Percentiles rank a stretch among this genome's conserved stretches.
These are phyloP conservation scores for Xanthia togata DNA, from an alignment of 2,888 invertebrate species.

Conservation along the genomic window DNA sequence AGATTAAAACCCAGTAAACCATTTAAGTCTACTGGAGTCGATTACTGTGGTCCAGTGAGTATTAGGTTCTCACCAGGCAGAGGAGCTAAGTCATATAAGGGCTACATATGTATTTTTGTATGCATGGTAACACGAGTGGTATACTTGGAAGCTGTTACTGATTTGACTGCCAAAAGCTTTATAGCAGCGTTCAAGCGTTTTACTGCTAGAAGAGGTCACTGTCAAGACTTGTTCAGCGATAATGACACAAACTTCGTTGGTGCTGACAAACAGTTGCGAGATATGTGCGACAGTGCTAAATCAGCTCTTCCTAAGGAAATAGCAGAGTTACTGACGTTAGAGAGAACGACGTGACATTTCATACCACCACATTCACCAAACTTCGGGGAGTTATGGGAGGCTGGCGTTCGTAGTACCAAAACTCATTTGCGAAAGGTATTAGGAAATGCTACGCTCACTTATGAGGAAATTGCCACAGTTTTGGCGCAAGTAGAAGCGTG, in stretches of 20 bases:
- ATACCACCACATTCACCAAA: not conserved
- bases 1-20: too few relatives aligned
- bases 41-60: too few relatives aligned
- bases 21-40: too few relatives aligned
- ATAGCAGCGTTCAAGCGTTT: not conserved
- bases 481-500: not conserved
- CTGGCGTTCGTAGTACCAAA: not conserved
- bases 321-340: not conserved
- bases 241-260: not conserved
- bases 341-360: not conserved
- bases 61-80: too few relatives aligned
- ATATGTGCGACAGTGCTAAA: not conserved
- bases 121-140: not conserved
- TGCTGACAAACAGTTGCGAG: not conserved
- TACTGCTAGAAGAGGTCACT: not conserved
- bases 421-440: not conserved
- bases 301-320: not conserved
- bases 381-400: not conserved
- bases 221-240: not conserved
- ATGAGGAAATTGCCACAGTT: not conserved
- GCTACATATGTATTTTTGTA: not conserved
- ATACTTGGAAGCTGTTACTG: not conserved
- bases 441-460: not conserved
- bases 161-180: not conserved
- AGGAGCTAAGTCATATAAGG: not conserved